Percentiles rank a stretch among this genome's conserved stretches.
These are phyloP conservation scores for Conchocele bisecta DNA, from an alignment of 2,888 invertebrate species.

Conservation along the genomic window DNA sequence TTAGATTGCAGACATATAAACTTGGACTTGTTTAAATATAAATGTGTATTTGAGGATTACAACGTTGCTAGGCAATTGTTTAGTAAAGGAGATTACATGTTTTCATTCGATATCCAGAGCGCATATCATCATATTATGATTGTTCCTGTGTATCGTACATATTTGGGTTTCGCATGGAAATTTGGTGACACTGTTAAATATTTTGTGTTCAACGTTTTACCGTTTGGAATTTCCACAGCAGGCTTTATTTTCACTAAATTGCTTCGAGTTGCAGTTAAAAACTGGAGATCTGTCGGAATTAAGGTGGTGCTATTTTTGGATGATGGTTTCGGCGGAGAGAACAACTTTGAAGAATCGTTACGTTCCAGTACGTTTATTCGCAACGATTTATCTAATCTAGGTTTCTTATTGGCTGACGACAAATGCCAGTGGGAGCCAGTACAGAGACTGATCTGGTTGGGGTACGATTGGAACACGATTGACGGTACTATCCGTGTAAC, in stretches of 20 bases:
- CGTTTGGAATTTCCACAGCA: conserved; percentile 32
- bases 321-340: conserved; percentile 28
- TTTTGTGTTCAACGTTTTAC: conserved; percentile 28
- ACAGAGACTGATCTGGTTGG: conserved; percentile 1
- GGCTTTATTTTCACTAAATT: conserved; percentile 31
- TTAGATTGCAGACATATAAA: conserved; percentile 32
- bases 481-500: background rate
- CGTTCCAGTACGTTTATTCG: background rate
- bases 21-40: conserved; percentile 27
- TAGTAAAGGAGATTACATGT: conserved; percentile 1
- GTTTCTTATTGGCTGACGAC: conserved; percentile 3
- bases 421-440: conserved; percentile 11
- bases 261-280: conserved; percentile 14
- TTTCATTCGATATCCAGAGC: conserved; percentile 12
- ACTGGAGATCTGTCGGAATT: conserved; percentile 16
- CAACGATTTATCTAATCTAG: background rate
- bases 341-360: too few relatives aligned
- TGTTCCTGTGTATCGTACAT: conserved; percentile 16
- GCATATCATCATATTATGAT: conserved; percentile 34
- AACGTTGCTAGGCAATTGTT: conserved; percentile 11
- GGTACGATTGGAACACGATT: conserved; percentile 1
- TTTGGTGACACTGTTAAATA: background rate
- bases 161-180: conserved; percentile 31
- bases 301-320: conserved; percentile 28
- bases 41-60: conserved; percentile 32